Evolutionary conservation across 2,797 vertebrate species (phyloP).

Genomic region (Hypotaenidia philippensis): DNA sequence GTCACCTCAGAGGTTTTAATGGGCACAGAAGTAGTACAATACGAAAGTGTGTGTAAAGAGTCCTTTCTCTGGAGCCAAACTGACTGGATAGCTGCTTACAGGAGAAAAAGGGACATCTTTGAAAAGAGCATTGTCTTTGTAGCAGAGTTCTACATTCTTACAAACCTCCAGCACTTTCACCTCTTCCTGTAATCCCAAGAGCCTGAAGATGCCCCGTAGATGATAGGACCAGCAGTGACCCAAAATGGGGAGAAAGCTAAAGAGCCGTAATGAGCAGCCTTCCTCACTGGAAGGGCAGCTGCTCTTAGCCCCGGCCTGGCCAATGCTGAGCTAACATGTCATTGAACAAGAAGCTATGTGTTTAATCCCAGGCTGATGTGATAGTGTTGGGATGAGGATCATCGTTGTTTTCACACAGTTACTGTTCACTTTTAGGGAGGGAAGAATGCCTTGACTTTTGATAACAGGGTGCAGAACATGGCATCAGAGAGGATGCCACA

Average conservation of each 20-base stretch:
- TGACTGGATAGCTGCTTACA: neutral
- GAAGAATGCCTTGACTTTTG: neutral
- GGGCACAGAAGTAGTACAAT: neutral
- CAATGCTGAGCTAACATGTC: neutral
- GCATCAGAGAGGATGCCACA: neutral
- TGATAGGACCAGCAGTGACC: neutral
- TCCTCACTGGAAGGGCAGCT: neutral
- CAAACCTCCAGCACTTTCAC: slow-evolving; percentile 17
- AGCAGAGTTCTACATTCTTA: slow-evolving; percentile 32
- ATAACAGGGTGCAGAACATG: neutral
- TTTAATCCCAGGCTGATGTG: neutral
- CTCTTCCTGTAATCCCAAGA: slow-evolving; percentile 27
- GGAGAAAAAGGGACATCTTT: neutral
- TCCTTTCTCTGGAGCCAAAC: neutral
- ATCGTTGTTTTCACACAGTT: neutral
- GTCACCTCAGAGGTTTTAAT: neutral
- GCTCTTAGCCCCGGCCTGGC: neutral
- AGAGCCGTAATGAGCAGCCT: neutral
- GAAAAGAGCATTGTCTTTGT: slow-evolving; percentile 1
- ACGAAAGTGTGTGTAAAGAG: neutral
- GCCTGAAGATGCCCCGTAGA: neutral
- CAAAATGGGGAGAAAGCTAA: neutral
- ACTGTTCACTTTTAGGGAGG: neutral
- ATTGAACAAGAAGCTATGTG: neutral
- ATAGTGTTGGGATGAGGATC: neutral